These are phyloP conservation scores for Trichomycterus rosablanca DNA, from an alignment of 2,113 vertebrate genomes.

Conservation along the genomic window DNA sequence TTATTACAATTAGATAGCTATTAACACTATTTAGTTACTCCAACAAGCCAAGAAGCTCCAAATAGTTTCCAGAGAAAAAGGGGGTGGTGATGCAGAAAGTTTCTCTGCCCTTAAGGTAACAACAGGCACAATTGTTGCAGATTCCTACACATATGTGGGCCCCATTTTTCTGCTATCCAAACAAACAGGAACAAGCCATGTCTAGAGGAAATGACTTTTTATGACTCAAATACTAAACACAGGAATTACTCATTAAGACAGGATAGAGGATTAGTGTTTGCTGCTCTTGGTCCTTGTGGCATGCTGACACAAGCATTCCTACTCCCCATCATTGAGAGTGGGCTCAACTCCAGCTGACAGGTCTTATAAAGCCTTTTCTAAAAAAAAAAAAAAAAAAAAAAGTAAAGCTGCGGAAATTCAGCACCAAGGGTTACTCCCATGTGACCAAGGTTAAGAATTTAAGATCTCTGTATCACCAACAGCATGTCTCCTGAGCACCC, in stretches of 20 bases:
- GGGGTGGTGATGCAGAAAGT: no score
- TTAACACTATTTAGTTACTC: constrained; percentile 38
- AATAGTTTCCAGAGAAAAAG: constrained; percentile 53
- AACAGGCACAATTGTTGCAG: constrained; percentile 43
- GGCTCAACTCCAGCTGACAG: constrained; percentile 40
- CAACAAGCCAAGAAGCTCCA: constrained; percentile 41
- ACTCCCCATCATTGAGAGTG: constrained; percentile 43
- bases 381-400: constrained; percentile 28
- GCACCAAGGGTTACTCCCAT: constrained; percentile 33
- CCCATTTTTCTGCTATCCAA: constrained; percentile 48
- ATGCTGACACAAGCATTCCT: constrained; percentile 44
- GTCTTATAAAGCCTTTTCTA: constrained; percentile 31
- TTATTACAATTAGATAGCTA: constrained; percentile 32
- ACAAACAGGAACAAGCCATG: constrained; percentile 59
- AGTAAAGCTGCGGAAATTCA: constrained; percentile 34
- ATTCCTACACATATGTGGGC: constrained; percentile 53
- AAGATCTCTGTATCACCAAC: constrained; percentile 53
- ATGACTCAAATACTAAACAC: constrained; percentile 62
- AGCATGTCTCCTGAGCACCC: constrained; percentile 40
- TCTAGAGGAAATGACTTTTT: constrained; percentile 61
- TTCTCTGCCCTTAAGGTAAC: constrained; percentile 52
- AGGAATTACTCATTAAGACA: constrained; percentile 63
- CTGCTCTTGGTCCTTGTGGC: constrained; percentile 29
- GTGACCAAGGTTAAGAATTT: constrained; percentile 40
- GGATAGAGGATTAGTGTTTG: constrained; percentile 53